Base-by-base conservation (phyloP, 2,888 invertebrate genomes). In the Mythimna loreyi region DNA sequence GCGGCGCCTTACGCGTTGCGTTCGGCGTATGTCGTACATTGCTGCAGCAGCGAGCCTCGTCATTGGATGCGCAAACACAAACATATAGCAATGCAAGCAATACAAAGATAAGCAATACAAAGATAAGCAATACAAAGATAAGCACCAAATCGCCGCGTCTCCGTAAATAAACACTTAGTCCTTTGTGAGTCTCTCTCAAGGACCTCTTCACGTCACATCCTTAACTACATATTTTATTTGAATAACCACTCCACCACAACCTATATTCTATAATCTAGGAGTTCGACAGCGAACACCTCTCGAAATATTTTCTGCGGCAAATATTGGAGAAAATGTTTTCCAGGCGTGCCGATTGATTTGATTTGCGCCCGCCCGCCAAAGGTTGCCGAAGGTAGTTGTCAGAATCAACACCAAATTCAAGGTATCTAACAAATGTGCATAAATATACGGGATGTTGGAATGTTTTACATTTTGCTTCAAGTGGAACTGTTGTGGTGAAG, bases 311-410 rank as follows among this genome's bases (percentile, higher is more conserved):
- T 87, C 86, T 85, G 80, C 72, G 68, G 80, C 82, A 89, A 90
- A 90, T 91, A 90, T 91, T 90, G 90, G 85, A n/a, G n/a, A 90
- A 90, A 90, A 89, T 92, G 89, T 91, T 92, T 92, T 88, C 90
- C 84, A 87, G 87, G 81, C 87, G 84, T 80, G 80, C 84, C 87
- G 86, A 87, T 87, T 91, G 92, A 92, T 92, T 92, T 89, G 92
- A 92, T 92, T 92, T 92, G 87, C 85, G 77, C 85, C 75, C 78
- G 82, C 76, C 81, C 76, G 74, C 81, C 79, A 82, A 83, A 83
- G 82, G 83, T 83, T 85, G 83, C 80, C 84, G 82, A 78, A 75
- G 76, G 78, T 75, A 65, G 76, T 81, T 75, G 64, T 66, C 82
- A 75, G 82, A 87, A 86, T 87, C 84, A 85, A 87, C 85, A 85